A percentile compares a stretch with the other conserved stretches of the same genome.
Evolutionary conservation across 2,888 invertebrate species (phyloP).

Genomic region (Dione juno): DNA sequence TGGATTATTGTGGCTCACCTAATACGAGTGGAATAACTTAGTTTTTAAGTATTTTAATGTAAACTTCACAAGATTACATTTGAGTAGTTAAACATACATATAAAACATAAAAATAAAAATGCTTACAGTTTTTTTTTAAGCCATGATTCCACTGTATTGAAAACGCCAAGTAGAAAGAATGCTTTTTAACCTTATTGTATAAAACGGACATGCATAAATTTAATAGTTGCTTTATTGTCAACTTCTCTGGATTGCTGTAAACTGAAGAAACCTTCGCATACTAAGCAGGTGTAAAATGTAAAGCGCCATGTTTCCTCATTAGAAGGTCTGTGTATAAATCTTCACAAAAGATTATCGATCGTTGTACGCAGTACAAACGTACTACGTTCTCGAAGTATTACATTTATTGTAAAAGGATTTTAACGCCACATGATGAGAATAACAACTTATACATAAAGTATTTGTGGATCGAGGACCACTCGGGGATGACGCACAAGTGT

Average conservation of each 20-base stretch:
- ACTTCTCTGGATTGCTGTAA: conserved; percentile 41
- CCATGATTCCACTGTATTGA: background rate
- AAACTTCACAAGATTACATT: background rate
- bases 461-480: conserved; percentile 69
- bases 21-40: background rate
- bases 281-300: conserved; percentile 50
- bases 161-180: conserved; percentile 7
- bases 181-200: conserved; percentile 3
- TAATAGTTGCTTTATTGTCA: conserved; percentile 45
- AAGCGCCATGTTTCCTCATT: conserved; percentile 36
- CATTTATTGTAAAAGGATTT: conserved; percentile 15
- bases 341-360: conserved; percentile 11
- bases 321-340: conserved; percentile 18
- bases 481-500: conserved; percentile 75
- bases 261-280: conserved; percentile 49
- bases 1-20: background rate
- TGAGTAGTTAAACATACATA: background rate
- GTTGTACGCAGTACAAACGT: background rate
- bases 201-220: conserved; percentile 43
- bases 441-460: conserved; percentile 54
- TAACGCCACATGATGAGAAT: conserved; percentile 25
- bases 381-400: background rate
- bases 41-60: too few relatives aligned
- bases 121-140: too few relatives aligned
- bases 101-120: background rate